Evolutionary conservation across 2,113 vertebrate genomes (phyloP).

Genomic region (Coturnix japonica): DNA sequence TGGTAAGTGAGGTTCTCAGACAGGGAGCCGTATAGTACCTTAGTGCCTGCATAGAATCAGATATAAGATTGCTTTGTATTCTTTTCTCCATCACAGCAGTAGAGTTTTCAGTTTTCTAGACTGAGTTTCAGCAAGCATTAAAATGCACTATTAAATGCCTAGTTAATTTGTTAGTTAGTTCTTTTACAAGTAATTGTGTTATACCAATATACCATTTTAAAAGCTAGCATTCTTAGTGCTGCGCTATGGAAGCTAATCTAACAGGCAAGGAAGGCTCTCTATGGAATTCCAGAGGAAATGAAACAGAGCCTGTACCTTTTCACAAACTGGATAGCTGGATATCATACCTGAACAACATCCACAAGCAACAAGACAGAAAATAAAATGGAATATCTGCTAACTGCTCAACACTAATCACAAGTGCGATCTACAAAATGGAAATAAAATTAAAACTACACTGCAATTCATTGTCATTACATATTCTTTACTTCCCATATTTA

Average conservation of each 20-base stretch:
- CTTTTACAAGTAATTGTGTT: neutral
- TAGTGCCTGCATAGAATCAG: neutral
- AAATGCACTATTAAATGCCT: neutral
- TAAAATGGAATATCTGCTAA: neutral
- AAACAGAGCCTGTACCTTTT: accelerated
- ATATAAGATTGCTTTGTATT: neutral
- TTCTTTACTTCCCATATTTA: neutral
- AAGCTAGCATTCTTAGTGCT: neutral
- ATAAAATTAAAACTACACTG: neutral
- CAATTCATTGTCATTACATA: neutral
- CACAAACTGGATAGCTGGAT: neutral
- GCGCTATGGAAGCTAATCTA: neutral
- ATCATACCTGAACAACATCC: neutral
- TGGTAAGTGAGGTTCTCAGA: neutral
- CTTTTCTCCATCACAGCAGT: neutral
- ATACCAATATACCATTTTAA: neutral
- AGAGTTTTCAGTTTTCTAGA: neutral
- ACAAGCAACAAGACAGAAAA: neutral
- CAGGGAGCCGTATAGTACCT: neutral
- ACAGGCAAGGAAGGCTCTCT: neutral
- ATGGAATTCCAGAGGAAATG: neutral
- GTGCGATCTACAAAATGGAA: neutral
- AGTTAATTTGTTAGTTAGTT: neutral
- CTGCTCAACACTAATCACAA: neutral
- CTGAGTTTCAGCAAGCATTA: neutral